A percentile compares a stretch with the other conserved stretches of the same genome.
These are phyloP conservation scores for Carposina sasakii DNA, from an alignment of 1,140 invertebrate genomes.

Conservation along the genomic window DNA sequence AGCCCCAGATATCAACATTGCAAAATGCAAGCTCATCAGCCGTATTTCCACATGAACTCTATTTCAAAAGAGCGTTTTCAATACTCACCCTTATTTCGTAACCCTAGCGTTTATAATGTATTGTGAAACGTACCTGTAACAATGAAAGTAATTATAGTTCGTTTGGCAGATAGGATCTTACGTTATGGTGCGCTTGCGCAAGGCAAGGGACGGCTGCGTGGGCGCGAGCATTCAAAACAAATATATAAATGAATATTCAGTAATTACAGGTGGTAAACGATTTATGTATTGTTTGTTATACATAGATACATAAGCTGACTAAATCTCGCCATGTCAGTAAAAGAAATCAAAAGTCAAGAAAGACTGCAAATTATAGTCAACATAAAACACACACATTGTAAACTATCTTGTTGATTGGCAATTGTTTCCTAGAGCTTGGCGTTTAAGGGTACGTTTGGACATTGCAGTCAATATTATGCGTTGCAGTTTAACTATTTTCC, in stretches of 20 bases:
- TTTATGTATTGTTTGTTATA: no score
- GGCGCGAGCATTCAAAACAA: conserved; percentile 13
- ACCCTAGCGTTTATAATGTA: conserved; percentile 15
- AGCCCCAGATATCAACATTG: conserved; percentile 12
- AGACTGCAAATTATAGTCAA: no score
- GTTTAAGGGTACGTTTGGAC: no score
- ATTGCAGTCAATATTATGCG: no score
- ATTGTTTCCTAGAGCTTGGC: no score
- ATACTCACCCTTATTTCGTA: conserved; percentile 25
- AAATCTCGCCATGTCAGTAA: no score
- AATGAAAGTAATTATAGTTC: conserved; percentile 42
- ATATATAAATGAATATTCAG: conserved; percentile 24
- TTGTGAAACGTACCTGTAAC: conserved; percentile 50
- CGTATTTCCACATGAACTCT: background rate
- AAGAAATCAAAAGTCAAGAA: no score
- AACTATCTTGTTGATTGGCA: no score
- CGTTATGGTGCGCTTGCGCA: conserved; percentile 13
- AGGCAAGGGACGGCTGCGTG: conserved; percentile 10
- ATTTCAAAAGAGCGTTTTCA: background rate
- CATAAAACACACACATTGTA: no score
- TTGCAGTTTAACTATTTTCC: no score
- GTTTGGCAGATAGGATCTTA: conserved; percentile 25
- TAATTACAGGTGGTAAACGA: no score
- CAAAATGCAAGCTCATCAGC: background rate
- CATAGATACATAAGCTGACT: no score